phyloP scores from a whole-genome alignment of 2,888 invertebrate species.

The Parnassius apollo region DNA sequence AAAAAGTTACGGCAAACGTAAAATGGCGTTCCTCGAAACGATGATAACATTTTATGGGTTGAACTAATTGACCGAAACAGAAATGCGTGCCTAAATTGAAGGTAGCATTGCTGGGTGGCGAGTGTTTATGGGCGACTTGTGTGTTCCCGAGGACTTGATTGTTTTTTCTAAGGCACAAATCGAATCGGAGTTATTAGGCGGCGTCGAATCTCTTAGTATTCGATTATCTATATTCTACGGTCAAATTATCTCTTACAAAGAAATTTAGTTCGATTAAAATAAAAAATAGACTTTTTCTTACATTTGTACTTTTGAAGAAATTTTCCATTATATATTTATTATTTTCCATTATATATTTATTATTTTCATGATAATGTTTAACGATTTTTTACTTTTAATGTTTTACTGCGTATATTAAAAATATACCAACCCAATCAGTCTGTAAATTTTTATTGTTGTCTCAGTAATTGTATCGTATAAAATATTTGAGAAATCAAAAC shows the following conservation, averaged over 20 bases:
- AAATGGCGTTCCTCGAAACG: constrained; percentile 22
- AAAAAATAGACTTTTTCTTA: constrained; percentile 5
- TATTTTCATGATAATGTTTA: background rate
- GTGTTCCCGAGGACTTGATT: constrained; percentile 46
- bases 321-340: constrained; percentile 3
- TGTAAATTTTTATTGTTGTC: too few species aligned
- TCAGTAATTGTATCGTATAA: too few species aligned
- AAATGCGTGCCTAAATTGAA: constrained; percentile 34
- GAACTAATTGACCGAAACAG: constrained; percentile 32
- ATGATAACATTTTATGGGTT: constrained; percentile 29
- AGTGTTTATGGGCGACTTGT: constrained; percentile 51
- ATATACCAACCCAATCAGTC: too few species aligned
- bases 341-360: constrained; percentile 3
- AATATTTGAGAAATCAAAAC: too few species aligned
- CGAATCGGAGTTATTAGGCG: constrained; percentile 25
- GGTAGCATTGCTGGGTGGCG: constrained; percentile 51
- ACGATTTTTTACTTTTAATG: too few species aligned
- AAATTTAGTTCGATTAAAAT: constrained; percentile 19
- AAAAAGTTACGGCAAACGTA: constrained; percentile 11
- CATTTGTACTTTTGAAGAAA: constrained; percentile 1
- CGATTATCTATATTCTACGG: constrained; percentile 16
- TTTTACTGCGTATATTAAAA: too few species aligned
- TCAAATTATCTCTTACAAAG: constrained; percentile 15
- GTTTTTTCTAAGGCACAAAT: constrained; percentile 27
- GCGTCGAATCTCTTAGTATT: constrained; percentile 20